These are phyloP conservation scores for Australoheros scitulus DNA, from an alignment of 2,113 vertebrate species.

Conservation along the genomic window DNA sequence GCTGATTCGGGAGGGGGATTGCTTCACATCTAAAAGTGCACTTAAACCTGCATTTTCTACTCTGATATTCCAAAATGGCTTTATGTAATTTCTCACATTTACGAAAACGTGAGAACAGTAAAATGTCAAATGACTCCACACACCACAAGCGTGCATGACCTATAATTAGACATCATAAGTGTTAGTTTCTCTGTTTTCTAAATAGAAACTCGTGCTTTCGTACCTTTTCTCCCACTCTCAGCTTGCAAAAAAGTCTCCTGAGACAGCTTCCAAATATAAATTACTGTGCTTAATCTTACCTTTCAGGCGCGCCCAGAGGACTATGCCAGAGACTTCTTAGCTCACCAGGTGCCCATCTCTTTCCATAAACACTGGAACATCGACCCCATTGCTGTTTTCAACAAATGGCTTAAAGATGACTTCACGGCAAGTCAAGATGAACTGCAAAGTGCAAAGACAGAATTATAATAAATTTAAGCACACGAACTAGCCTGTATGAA, in stretches of 20 bases:
- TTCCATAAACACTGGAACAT: constrained; percentile 99
- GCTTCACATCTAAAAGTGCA: background rate
- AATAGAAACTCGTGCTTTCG: background rate
- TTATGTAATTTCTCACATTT: background rate
- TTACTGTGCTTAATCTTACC: constrained; percentile 51
- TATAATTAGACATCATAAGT: background rate
- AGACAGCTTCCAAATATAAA: constrained; percentile 46
- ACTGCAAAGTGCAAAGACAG: constrained; percentile 76
- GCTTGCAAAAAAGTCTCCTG: background rate
- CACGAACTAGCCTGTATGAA: constrained; percentile 10
- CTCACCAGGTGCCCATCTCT: constrained; percentile 95
- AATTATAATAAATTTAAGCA: constrained; percentile 79
- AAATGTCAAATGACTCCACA: background rate
- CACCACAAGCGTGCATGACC: background rate
- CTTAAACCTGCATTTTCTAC: background rate
- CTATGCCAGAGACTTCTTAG: constrained; percentile 89
- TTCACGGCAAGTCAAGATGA: constrained; percentile 38
- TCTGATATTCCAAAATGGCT: background rate
- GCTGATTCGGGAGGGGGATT: background rate
- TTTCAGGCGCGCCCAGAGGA: constrained; percentile 92
- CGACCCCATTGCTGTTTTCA: constrained; percentile 89
- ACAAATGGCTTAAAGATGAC: constrained; percentile 87
- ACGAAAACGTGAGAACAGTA: background rate
- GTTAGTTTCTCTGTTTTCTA: background rate
- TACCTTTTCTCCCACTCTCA: background rate